phyloP scores from a whole-genome alignment of 2,113 vertebrate genomes.

The Meriones unguiculatus region DNA sequence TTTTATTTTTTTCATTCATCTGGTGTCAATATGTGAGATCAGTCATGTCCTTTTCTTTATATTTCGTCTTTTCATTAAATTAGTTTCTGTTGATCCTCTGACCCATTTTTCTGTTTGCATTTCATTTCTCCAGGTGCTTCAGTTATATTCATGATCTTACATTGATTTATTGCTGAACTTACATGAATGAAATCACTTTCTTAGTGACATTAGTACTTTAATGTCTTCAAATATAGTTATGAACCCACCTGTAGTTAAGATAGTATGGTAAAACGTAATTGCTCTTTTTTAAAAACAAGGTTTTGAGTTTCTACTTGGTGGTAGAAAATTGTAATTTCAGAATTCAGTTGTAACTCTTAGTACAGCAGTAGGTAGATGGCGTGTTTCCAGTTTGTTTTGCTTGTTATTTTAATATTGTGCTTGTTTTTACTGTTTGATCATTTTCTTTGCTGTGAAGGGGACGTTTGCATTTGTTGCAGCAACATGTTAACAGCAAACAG shows the following conservation, averaged over 20 bases:
- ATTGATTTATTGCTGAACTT: neutral
- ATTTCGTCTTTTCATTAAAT: neutral
- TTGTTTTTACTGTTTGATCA: neutral
- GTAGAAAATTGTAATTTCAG: neutral
- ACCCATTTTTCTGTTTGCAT: neutral
- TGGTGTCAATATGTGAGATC: neutral
- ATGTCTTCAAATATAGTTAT: neutral
- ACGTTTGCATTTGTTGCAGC: neutral
- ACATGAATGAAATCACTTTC: neutral
- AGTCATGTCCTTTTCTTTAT: neutral
- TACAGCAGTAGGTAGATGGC: neutral
- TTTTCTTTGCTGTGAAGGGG: neutral
- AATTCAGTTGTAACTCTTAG: neutral
- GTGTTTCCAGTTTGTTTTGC: neutral
- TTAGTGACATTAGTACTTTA: neutral
- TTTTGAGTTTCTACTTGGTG: neutral
- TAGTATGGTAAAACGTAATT: neutral
- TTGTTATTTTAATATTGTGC: neutral
- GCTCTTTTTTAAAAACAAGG: neutral
- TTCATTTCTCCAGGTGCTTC: neutral
- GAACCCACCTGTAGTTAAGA: neutral
- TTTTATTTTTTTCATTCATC: neutral
- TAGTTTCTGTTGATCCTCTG: neutral
- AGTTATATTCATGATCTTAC: neutral
- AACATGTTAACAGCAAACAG: neutral